Percentiles rank a stretch among this genome's conserved stretches.
phyloP scores from a whole-genome alignment of 2,888 invertebrate genomes.

The Dryococelus australis region DNA sequence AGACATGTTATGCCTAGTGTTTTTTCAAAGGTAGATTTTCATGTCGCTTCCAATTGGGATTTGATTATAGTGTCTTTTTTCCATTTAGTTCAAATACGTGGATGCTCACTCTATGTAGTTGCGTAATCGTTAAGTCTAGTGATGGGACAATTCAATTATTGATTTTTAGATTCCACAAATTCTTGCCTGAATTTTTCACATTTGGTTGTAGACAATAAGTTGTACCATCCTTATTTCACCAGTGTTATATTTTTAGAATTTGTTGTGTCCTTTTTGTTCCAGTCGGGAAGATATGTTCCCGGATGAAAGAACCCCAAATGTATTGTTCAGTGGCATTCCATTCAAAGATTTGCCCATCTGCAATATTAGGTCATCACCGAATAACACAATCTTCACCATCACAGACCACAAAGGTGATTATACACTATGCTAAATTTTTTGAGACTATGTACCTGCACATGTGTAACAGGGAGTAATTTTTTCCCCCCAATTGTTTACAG shows the following conservation, averaged over 20 bases:
- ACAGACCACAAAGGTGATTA: constrained; percentile 72
- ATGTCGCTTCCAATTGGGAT: too few relatives aligned
- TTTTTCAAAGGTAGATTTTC: too few relatives aligned
- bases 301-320: constrained; percentile 72
- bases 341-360: constrained; percentile 84
- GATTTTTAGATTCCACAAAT: too few relatives aligned
- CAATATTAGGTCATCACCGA: constrained; percentile 81
- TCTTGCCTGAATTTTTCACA: too few relatives aligned
- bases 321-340: constrained; percentile 76
- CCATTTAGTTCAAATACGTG: too few relatives aligned
- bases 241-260: too few relatives aligned
- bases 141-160: too few relatives aligned
- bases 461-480: background rate
- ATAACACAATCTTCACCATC: constrained; percentile 86
- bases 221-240: too few relatives aligned
- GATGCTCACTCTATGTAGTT: too few relatives aligned
- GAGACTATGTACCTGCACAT: background rate
- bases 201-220: background rate
- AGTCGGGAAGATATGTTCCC: constrained; percentile 78
- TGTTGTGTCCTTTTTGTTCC: constrained; percentile 52
- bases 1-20: too few relatives aligned
- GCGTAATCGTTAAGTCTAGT: too few relatives aligned
- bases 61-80: too few relatives aligned
- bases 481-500: constrained; percentile 54
- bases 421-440: background rate